Conservation (phyloP, 2,797 vertebrate species). For the Botia kubotai region DNA sequence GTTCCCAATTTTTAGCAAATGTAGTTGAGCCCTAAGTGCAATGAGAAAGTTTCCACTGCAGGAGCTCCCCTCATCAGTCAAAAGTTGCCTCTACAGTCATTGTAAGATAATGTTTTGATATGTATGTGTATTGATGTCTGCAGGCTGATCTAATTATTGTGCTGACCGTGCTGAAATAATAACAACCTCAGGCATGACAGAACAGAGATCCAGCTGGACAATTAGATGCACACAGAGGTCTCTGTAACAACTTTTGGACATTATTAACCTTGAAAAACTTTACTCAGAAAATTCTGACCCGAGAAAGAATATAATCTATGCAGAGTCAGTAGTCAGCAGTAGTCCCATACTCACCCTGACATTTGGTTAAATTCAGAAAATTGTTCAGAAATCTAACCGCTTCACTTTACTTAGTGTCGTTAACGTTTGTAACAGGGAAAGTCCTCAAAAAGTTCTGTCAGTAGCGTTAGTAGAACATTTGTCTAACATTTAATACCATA, state of each 20-base stretch:
- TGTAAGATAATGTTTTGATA: background rate
- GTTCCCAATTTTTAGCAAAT: constrained; percentile 1
- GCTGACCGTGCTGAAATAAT: constrained; percentile 27
- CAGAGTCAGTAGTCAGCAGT: too few species aligned
- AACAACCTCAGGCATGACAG: constrained; percentile 26
- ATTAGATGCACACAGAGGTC: background rate
- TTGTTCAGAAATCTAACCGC: background rate
- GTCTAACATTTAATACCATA: too few species aligned
- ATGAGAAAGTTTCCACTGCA: background rate
- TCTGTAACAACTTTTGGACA: background rate
- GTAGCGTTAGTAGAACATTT: too few species aligned
- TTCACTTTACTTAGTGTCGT: background rate
- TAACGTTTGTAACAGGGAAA: background rate
- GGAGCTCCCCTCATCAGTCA: constrained; percentile 22
- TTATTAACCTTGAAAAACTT: background rate
- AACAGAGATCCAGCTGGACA: constrained; percentile 6
- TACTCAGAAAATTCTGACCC: background rate
- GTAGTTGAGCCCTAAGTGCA: too few species aligned
- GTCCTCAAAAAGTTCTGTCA: too few species aligned
- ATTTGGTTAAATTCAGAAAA: background rate
- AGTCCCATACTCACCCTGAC: too few species aligned
- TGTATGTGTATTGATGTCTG: background rate
- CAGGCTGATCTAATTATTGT: constrained; percentile 1
- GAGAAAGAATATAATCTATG: background rate
- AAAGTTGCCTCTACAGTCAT: background rate